phyloP scores from a whole-genome alignment of 2,888 invertebrate genomes.

The Drosophila anomelani region DNA sequence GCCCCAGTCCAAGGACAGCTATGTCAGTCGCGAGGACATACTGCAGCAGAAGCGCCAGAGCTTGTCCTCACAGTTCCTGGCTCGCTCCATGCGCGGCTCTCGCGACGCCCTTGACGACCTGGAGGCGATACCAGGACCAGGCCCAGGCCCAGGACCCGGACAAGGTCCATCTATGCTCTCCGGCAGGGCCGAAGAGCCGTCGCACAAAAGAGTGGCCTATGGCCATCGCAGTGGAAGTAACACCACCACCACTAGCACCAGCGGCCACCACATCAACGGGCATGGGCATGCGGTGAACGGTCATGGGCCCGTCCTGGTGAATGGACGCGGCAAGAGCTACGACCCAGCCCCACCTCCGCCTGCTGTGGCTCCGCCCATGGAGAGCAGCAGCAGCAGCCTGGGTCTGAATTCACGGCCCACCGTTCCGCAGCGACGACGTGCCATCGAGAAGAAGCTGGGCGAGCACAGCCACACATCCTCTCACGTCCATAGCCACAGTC shows the following conservation, averaged over 20 bases:
- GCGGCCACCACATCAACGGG: slow-evolving; percentile 5
- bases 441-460: slow-evolving; percentile 86
- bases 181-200: slow-evolving; percentile 53
- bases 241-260: slow-evolving; percentile 25
- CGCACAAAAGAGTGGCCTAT: slow-evolving; percentile 61
- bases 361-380: slow-evolving; percentile 27
- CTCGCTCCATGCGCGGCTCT: slow-evolving; percentile 81
- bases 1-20: slow-evolving; percentile 66
- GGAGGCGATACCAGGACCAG: slow-evolving; percentile 77
- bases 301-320: slow-evolving; percentile 12
- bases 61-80: slow-evolving; percentile 80
- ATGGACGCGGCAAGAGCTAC: slow-evolving; percentile 70
- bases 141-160: slow-evolving; percentile 55
- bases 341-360: slow-evolving; percentile 41
- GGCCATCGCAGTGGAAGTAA: slow-evolving; percentile 84
- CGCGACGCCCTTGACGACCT: slow-evolving; percentile 82
- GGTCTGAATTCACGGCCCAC: slow-evolving; percentile 85
- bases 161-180: slow-evolving; percentile 3
- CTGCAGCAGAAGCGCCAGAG: slow-evolving; percentile 83
- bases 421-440: slow-evolving; percentile 89
- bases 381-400: slow-evolving; percentile 54
- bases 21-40: slow-evolving; percentile 83
- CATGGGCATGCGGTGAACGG: slow-evolving; percentile 21
- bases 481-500: slow-evolving; percentile 3
- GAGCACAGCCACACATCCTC: slow-evolving; percentile 60